Conservation (phyloP, 2,113 vertebrate genomes). For the Oriolus oriolus region DNA sequence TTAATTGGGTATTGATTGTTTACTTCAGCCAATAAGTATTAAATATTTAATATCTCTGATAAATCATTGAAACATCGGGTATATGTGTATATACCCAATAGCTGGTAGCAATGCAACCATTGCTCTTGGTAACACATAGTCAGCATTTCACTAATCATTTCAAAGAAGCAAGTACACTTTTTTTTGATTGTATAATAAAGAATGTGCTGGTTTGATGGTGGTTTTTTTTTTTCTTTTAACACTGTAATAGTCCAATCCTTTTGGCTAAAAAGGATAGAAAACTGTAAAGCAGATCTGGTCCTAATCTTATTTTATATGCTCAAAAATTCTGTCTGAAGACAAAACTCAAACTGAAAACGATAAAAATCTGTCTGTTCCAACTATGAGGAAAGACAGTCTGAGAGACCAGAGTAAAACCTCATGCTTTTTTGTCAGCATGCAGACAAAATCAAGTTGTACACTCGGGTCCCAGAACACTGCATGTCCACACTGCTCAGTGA, state of each 20-base stretch:
- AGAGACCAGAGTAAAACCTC: neutral
- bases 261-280: neutral
- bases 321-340: neutral
- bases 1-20: neutral
- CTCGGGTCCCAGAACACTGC: neutral
- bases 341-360: neutral
- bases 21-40: neutral
- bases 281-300: neutral
- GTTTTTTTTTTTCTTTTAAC: neutral
- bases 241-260: neutral
- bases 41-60: neutral
- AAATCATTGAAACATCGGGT: neutral
- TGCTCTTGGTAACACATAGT: neutral
- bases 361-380: neutral
- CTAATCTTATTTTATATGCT: neutral
- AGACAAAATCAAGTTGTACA: neutral
- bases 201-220: neutral
- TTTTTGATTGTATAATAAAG: neutral
- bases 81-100: neutral
- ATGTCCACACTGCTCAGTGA: neutral
- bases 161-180: rapidly evolving
- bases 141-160: neutral
- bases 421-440: neutral
- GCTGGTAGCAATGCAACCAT: neutral
- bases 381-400: neutral